Conservation (phyloP, 2,113 vertebrate genomes). For the Otolemur garnettii region DNA sequence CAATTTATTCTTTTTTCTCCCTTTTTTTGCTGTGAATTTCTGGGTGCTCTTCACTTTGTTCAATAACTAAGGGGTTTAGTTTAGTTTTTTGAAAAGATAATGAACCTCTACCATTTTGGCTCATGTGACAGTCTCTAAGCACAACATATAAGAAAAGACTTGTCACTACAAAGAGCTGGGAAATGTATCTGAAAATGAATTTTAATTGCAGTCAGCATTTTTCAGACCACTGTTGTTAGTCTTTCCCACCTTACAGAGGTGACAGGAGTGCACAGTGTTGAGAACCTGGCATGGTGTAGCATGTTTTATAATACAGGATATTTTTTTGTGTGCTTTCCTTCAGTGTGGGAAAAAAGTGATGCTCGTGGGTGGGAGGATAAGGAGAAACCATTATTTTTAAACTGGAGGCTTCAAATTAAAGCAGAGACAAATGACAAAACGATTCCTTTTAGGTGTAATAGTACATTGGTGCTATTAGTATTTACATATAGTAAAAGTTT, state of each 20-base stretch:
- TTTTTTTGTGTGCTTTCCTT: not conserved
- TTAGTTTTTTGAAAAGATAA: not conserved
- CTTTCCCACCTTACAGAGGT: not conserved
- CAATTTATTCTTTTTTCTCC: not conserved
- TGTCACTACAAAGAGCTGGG: not conserved
- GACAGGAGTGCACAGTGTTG: not conserved
- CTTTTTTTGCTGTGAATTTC: not conserved
- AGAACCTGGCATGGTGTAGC: not conserved
- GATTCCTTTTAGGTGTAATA: not conserved
- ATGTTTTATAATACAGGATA: not conserved
- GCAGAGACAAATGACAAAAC: not conserved
- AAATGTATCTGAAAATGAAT: conserved; percentile 52
- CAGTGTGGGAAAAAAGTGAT: not conserved
- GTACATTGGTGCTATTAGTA: not conserved
- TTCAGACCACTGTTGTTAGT: not conserved
- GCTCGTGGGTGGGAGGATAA: rapidly evolving
- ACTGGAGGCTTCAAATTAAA: not conserved
- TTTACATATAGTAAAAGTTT: not conserved
- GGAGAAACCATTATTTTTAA: conserved; percentile 27
- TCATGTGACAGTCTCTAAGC: not conserved
- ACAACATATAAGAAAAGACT: not conserved
- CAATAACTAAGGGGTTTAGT: not conserved
- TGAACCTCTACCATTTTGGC: not conserved
- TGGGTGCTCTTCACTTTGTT: not conserved
- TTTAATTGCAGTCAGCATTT: not conserved